A percentile compares a stretch with the other conserved stretches of the same genome.
phyloP scores from a whole-genome alignment of 2,797 vertebrate genomes.

The Pitangus sulphuratus region DNA sequence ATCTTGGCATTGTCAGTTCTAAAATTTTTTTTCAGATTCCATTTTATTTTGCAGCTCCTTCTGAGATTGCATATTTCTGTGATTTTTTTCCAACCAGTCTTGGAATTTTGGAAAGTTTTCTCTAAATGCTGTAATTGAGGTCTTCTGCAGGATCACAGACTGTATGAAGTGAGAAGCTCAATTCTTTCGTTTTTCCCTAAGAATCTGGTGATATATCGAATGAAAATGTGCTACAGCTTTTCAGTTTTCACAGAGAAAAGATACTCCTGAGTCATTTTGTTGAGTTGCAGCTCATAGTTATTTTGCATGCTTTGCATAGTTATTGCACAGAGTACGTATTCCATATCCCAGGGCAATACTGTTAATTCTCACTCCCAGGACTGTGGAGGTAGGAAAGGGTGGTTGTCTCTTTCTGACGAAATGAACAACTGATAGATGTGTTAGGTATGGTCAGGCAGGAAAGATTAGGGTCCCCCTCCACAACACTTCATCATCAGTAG shows the following conservation, averaged over 20 bases:
- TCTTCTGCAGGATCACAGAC: background rate
- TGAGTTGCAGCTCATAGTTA: background rate
- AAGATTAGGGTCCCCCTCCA: rapidly evolving
- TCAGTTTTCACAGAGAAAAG: background rate
- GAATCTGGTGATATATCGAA: background rate
- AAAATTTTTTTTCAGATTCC: background rate
- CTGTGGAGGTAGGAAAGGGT: background rate
- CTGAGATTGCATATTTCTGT: background rate
- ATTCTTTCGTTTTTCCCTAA: background rate
- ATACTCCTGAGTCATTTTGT: background rate
- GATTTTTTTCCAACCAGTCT: rapidly evolving
- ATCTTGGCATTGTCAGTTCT: background rate
- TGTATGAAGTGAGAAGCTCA: background rate
- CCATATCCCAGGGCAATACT: background rate
- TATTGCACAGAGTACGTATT: background rate
- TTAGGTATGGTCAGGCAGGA: background rate
- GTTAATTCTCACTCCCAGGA: background rate
- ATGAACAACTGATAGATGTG: background rate
- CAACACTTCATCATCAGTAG: background rate
- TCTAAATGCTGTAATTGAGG: background rate
- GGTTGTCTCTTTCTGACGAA: background rate
- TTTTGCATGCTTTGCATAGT: background rate
- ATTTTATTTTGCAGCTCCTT: background rate
- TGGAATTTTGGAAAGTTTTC: background rate
- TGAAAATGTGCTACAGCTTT: background rate